Percentiles rank a stretch among this genome's conserved stretches.
These are phyloP conservation scores for Diacarnus erythraeanus DNA, from an alignment of 37 sponge, comb jelly and placozoan genomes.

Conservation along the genomic window DNA sequence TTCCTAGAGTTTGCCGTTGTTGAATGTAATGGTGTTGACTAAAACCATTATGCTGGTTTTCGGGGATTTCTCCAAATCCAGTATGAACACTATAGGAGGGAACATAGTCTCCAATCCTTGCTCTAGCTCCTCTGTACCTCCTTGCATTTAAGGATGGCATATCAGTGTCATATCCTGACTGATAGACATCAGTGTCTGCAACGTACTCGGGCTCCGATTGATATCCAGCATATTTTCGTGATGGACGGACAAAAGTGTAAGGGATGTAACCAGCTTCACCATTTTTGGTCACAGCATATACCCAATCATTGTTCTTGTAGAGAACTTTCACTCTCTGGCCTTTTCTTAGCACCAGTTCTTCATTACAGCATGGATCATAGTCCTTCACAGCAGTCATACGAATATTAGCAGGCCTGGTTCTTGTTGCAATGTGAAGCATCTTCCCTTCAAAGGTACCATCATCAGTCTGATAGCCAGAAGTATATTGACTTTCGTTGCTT, in stretches of 20 bases:
- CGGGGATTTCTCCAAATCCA: constrained; percentile 33
- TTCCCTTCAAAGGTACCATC: constrained; percentile 74
- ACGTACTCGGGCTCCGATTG: constrained; percentile 62
- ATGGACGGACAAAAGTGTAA: constrained; percentile 62
- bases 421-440: constrained; percentile 58
- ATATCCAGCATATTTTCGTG: constrained; percentile 81
- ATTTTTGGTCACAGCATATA: constrained; percentile 71
- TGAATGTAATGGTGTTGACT: not conserved
- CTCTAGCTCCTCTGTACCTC: not conserved
- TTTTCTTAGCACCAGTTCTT: constrained; percentile 71
- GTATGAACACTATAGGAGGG: constrained; percentile 40
- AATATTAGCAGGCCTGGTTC: constrained; percentile 65
- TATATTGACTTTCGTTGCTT: constrained; percentile 40
- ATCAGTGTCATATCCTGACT: constrained; percentile 80
- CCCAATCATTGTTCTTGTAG: constrained; percentile 84
- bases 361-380: constrained; percentile 74
- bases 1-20: not conserved
- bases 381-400: constrained; percentile 77
- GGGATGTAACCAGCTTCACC: constrained; percentile 75
- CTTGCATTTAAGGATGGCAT: constrained; percentile 1
- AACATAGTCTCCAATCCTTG: constrained; percentile 25
- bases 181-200: constrained; percentile 28
- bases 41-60: not conserved
- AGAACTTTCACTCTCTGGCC: constrained; percentile 79
- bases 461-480: constrained; percentile 59